A percentile compares a stretch with the other conserved stretches of the same genome.
Conservation (phyloP, 2,797 vertebrate species). For the Aphelocoma californica region DNA sequence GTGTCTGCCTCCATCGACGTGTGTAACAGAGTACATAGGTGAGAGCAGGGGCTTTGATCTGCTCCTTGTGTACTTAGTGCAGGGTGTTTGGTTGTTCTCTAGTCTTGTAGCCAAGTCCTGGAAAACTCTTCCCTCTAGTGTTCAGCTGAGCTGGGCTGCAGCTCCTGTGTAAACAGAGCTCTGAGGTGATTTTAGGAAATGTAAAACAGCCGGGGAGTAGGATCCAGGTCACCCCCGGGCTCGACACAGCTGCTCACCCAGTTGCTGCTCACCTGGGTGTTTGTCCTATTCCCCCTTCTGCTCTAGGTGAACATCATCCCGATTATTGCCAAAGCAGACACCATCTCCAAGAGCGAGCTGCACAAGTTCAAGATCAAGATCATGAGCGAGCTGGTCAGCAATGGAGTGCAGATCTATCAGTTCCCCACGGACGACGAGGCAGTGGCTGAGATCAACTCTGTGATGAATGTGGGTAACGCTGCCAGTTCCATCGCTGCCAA, state of each 20-base stretch:
- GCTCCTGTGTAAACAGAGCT: neutral
- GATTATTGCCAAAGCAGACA: conserved; percentile 97
- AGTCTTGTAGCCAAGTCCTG: neutral
- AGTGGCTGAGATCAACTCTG: conserved; percentile 93
- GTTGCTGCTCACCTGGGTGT: neutral
- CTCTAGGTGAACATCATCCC: conserved; percentile 96
- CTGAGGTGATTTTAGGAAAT: neutral
- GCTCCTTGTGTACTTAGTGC: neutral
- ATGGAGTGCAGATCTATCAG: conserved; percentile 98
- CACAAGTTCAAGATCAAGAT: conserved; percentile 99
- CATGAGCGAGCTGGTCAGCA: conserved; percentile 98
- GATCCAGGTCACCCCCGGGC: fast-evolving
- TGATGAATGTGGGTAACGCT: conserved; percentile 91
- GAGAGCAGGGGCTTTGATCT: neutral
- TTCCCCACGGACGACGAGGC: conserved; percentile 96
- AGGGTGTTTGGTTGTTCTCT: neutral
- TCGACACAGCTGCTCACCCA: neutral
- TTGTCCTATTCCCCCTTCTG: neutral
- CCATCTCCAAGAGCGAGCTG: conserved; percentile 96
- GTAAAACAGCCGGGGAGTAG: neutral
- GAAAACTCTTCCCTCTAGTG: conserved; percentile 50
- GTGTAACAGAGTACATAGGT: neutral
- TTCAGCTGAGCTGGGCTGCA: neutral
- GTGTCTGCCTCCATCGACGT: neutral
- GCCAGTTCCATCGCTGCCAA: neutral